Base-by-base conservation (phyloP, 2,797 vertebrate species). In the Dicrostonyx torquatus region DNA sequence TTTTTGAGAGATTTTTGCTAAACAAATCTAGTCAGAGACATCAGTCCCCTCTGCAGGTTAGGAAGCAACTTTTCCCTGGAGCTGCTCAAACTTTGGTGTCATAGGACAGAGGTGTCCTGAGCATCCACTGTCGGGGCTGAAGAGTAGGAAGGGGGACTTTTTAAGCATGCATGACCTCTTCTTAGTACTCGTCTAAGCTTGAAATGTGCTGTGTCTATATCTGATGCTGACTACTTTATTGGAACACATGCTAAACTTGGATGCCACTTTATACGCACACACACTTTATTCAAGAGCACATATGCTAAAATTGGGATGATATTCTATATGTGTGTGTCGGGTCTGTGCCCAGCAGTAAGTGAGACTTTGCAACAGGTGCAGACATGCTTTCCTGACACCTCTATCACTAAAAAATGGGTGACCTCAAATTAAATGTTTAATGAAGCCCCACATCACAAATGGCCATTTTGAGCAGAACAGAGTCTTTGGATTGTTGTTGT, bases 291-390 rank as follows among this genome's bases (percentile, higher is more conserved):
- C 83, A 70, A 64, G 0, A 90, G 84, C 40, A 85, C 93, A 78
- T 40, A 95, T 82, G 82, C 80, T 95, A 95, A 96, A 96, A 90
- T 88, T 86, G 93, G 87, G 68, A n/a, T 66, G 85, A 78, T 72
- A 86, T 31, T 93, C 76, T 93, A 58, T 92, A 68, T 72, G 62
- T 87, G 70, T 95, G 70, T 94, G 87, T 91, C 70, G 78, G 79
- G 78, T 87, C 91, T 93, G 58, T 76, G 90, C 95, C 64, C 68
- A 93, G 93, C 29, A 76, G 68, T 86, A 92, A 89, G 93, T 85
- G 90, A 95, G 84, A 90, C 43, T 85, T 94, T 48, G 76, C 91
- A 95, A 95, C 95, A 97, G 96, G 96, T 96, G 93, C 90, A 94
- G 84, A 58, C 31, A 93, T 89, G 79, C 93, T 92, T 92, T 90